Percentiles rank a stretch among this genome's conserved stretches.
Evolutionary conservation across 2,113 vertebrate species (phyloP).

Genomic region (Syngnathus typhle): DNA sequence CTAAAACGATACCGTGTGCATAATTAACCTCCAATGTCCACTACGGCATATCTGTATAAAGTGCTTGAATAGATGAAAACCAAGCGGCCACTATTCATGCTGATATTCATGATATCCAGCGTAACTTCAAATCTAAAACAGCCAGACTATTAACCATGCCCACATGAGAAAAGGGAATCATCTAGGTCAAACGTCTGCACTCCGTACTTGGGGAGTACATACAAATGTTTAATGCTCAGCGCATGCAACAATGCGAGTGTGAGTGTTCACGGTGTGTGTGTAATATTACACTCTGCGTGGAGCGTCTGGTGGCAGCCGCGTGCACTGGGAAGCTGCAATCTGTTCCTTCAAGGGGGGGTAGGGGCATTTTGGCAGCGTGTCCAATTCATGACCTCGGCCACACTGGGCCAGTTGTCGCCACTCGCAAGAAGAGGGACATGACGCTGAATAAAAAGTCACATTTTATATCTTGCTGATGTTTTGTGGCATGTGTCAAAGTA

Average conservation of each 20-base stretch:
- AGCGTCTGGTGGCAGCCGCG: conserved; percentile 54
- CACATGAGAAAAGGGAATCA: conserved; percentile 12
- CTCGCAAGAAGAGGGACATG: conserved; percentile 45
- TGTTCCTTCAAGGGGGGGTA: conserved; percentile 50
- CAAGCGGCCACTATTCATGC: conserved; percentile 4
- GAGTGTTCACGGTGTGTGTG: conserved; percentile 30
- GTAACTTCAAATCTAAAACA: neutral
- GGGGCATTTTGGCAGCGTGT: conserved; percentile 46
- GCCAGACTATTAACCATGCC: conserved; percentile 2
- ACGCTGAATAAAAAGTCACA: conserved; percentile 29
- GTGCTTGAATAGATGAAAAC: neutral
- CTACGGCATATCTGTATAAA: too few species aligned
- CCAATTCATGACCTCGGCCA: conserved; percentile 42
- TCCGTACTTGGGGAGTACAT: neutral
- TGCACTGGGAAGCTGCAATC: conserved; percentile 59
- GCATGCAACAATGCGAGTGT: conserved; percentile 15
- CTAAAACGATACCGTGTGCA: too few species aligned
- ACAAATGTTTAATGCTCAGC: neutral
- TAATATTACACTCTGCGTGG: conserved; percentile 40
- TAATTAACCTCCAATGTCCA: too few species aligned
- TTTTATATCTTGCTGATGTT: conserved; percentile 6
- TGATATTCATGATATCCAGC: neutral
- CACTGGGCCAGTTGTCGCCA: conserved; percentile 13
- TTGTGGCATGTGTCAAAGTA: conserved; percentile 6
- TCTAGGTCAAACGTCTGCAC: conserved; percentile 11